Evolutionary conservation across 1,140 invertebrate genomes (phyloP).

Genomic region (Andricus grossulariae): DNA sequence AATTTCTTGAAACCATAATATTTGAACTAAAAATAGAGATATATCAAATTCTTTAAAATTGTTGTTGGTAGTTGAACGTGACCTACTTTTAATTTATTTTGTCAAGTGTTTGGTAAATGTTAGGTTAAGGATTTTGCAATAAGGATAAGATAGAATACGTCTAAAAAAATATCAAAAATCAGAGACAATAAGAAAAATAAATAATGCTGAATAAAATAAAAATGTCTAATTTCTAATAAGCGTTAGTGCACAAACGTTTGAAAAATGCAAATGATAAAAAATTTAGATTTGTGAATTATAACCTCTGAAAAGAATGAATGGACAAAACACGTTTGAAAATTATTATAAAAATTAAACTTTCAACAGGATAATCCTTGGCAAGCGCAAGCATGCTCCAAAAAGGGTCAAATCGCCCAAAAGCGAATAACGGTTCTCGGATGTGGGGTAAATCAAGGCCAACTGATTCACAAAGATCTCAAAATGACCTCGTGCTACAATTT

Average conservation of each 20-base stretch:
- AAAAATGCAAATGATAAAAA: constrained; percentile 7
- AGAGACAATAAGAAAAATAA: no score
- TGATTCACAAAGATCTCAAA: background rate
- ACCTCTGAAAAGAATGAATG: constrained; percentile 5
- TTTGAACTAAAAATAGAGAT: no score
- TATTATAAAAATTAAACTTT: background rate
- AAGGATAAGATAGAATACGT: no score
- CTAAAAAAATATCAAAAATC: no score
- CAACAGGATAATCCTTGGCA: background rate
- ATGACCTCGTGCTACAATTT: constrained; percentile 5
- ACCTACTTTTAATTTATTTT: no score
- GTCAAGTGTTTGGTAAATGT: no score
- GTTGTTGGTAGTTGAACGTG: no score
- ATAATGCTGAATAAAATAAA: no score
- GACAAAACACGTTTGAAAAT: no score
- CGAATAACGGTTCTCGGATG: constrained; percentile 5
- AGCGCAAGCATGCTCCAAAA: background rate
- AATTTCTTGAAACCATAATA: no score
- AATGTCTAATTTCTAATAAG: background rate
- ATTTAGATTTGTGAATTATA: background rate
- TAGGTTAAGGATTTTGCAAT: no score
- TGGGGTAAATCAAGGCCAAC: constrained; percentile 19
- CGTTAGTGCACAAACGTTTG: background rate
- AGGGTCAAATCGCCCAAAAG: constrained; percentile 23
- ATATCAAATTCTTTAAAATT: no score